Percentiles rank a stretch among this genome's conserved stretches.
phyloP scores from a whole-genome alignment of 2,797 vertebrate species.

The Gambelia wislizenii region DNA sequence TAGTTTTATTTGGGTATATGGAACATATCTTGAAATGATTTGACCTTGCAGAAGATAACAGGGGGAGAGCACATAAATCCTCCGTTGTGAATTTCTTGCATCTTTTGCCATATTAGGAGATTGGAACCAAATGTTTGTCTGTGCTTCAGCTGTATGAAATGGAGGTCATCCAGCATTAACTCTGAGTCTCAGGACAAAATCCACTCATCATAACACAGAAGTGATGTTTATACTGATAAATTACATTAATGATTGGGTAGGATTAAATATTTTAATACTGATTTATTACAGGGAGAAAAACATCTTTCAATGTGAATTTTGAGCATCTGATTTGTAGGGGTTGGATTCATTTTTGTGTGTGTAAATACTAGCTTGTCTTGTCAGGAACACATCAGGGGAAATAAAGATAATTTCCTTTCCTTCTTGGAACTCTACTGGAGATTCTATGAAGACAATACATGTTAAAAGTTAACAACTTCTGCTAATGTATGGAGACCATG shows the following conservation, averaged over 20 bases:
- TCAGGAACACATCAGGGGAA: background rate
- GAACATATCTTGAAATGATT: conserved; percentile 26
- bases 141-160: conserved; percentile 15
- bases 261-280: background rate
- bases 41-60: conserved; percentile 27
- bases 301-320: background rate
- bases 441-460: background rate
- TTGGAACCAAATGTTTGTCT: conserved; percentile 6
- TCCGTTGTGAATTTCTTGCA: background rate
- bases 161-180: conserved; percentile 2
- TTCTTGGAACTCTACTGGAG: background rate
- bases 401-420: background rate
- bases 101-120: conserved; percentile 35
- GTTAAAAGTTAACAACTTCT: background rate
- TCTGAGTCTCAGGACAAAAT: background rate
- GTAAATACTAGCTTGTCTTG: background rate
- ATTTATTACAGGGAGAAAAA: background rate
- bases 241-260: background rate
- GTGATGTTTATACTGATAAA: background rate
- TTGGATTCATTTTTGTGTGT: background rate
- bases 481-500: background rate
- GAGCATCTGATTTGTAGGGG: background rate
- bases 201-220: background rate
- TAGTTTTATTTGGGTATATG: conserved; percentile 10
- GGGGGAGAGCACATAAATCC: background rate